Evolutionary conservation across 2,113 vertebrate species (phyloP).

Genomic region (Alosa alosa): DNA sequence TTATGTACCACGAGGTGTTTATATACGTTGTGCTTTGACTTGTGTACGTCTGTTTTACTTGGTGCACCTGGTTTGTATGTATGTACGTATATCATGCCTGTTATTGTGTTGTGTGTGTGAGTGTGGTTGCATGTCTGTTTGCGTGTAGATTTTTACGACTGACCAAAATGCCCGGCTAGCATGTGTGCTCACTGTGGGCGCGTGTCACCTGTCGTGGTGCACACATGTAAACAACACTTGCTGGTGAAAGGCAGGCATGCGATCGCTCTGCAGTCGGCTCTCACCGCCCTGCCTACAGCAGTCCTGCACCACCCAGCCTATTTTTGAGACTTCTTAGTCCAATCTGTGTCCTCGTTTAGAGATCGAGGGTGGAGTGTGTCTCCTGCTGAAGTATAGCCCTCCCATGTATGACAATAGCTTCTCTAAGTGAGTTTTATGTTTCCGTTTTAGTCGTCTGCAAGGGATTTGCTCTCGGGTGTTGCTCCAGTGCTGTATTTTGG

Average conservation of each 20-base stretch:
- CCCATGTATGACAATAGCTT: neutral
- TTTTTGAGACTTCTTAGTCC: neutral
- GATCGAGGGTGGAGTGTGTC: neutral
- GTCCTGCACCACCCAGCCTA: neutral
- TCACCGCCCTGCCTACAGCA: neutral
- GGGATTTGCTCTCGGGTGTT: too few species aligned
- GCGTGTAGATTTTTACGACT: neutral
- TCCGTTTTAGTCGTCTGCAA: too few species aligned
- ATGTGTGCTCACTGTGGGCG: neutral
- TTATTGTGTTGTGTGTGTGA: neutral
- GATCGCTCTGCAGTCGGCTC: slow-evolving; percentile 13
- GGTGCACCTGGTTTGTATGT: neutral
- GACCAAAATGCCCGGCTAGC: neutral
- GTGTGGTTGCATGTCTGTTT: neutral
- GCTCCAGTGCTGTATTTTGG: too few species aligned
- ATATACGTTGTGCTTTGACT: neutral
- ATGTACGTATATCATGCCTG: neutral
- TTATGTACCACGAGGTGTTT: neutral
- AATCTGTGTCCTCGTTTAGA: neutral
- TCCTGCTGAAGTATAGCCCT: neutral
- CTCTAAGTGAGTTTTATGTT: too few species aligned
- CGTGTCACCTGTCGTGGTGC: neutral
- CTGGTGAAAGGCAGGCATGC: neutral
- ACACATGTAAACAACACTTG: slow-evolving; percentile 4
- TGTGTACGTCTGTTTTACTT: neutral